These are phyloP conservation scores for Cantharis nigra DNA, from an alignment of 2,888 invertebrate genomes.

Conservation along the genomic window DNA sequence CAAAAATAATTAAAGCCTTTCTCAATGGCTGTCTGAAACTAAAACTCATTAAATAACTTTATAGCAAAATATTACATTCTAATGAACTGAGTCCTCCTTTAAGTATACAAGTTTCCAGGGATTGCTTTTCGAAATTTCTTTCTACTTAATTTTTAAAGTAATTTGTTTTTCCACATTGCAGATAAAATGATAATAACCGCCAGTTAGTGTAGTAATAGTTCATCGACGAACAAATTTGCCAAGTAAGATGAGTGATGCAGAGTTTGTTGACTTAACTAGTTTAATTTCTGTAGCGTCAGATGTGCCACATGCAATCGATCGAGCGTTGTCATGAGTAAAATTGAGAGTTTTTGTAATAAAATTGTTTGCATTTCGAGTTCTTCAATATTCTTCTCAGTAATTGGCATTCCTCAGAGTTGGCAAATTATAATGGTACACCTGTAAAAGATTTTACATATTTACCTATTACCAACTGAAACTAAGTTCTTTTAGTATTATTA, in stretches of 20 bases:
- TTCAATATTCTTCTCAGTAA: background rate
- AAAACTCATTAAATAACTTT: background rate
- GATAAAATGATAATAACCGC: background rate
- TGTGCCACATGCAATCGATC: background rate
- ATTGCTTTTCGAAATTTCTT: background rate
- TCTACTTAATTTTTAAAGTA: background rate
- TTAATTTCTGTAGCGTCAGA: background rate
- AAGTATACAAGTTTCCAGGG: background rate
- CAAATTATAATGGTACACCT: background rate
- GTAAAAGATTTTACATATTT: too few relatives aligned
- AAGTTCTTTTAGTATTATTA: too few relatives aligned
- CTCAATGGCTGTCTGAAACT: background rate
- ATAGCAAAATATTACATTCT: background rate
- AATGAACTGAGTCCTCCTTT: background rate
- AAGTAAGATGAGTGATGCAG: background rate
- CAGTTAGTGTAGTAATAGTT: background rate
- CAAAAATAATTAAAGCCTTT: background rate
- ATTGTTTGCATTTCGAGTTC: background rate
- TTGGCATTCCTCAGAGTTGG: background rate
- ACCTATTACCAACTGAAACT: too few relatives aligned
- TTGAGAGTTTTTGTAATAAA: background rate
- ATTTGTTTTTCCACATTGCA: background rate
- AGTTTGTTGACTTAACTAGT: background rate
- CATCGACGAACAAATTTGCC: background rate
- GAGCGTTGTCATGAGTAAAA: background rate